Evolutionary conservation across 2,113 vertebrate genomes (phyloP), one percentile per base, ranked within the genome.

Genomic region (Salvator merianae): DNA sequence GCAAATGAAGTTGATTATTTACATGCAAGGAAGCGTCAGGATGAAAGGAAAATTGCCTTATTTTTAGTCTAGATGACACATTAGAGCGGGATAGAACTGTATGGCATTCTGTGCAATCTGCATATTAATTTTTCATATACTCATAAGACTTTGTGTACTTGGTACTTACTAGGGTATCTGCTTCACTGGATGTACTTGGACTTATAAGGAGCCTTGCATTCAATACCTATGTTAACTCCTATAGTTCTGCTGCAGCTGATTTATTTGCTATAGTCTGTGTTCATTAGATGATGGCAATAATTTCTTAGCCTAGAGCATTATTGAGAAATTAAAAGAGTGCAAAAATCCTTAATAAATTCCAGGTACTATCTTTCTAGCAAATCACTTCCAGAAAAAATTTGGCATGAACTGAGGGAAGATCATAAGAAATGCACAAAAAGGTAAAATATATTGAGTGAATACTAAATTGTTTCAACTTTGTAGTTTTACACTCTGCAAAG

Each of bases 361-460:
- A 97, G 96, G 32, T 96, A 96, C 59, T 96, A 96, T 87, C 92
- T 96, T 71, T 96, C 96, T 77, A 95, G 93, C 87, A 97, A 97
- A 82, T 94, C 97, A 26, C 92, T 97, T 88, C 94, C 96, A 14
- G 94, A 96, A 91, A 96, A 97, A 81, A 93, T 97, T 78, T 97
- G 98, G 96, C 87, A 94, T 66, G 95, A 95, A 53, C 96, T 96
- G 81, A 96, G 95, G 70, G 95, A 95, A 86, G 88, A 24, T 26
- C 93, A 96, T 84, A 98, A 97, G 94, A 94, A 92, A 82, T 84
- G 87, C 70, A 22, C 90, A 13, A 99, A 97, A 88, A 98, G 96
- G 99, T 99, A 93, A 97, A 87, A 20, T 90, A 0, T 74, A 1
- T 86, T 77, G 69, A 50, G 47, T 40, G 30, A 81, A 81, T 34